phyloP scores from a whole-genome alignment of 2,888 invertebrate genomes.

The Synergus itoensis region DNA sequence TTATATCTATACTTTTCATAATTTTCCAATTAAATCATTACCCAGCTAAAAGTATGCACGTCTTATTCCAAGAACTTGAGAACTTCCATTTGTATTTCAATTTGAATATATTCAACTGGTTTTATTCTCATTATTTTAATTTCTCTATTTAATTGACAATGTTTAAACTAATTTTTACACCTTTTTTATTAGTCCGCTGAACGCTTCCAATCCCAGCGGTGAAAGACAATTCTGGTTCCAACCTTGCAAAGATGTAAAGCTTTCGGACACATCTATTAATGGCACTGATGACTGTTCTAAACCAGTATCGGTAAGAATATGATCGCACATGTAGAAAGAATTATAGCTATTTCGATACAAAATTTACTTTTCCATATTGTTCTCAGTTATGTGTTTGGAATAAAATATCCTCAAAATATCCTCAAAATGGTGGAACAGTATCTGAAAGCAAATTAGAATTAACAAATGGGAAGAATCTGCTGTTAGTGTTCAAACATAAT shows the following conservation, averaged over 20 bases:
- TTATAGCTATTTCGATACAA: background rate
- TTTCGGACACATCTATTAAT: slow-evolving; percentile 48
- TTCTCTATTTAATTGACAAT: background rate
- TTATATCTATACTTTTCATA: too few species aligned
- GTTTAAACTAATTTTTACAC: too few species aligned
- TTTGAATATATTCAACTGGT: background rate
- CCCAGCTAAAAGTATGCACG: background rate
- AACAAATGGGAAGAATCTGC: background rate
- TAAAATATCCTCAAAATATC: too few species aligned
- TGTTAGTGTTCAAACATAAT: slow-evolving; percentile 54
- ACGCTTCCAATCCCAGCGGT: background rate
- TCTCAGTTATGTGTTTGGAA: slow-evolving; percentile 22
- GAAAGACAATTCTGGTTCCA: slow-evolving; percentile 69
- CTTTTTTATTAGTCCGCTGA: background rate
- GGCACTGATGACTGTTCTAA: slow-evolving; percentile 48
- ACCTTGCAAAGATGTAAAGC: slow-evolving; percentile 70
- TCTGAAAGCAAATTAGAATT: slow-evolving; percentile 58
- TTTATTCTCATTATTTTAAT: background rate
- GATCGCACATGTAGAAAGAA: background rate
- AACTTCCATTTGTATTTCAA: background rate
- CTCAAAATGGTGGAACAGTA: slow-evolving; percentile 59
- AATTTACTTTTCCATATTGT: background rate
- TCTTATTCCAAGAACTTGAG: too few species aligned
- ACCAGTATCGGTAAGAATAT: slow-evolving; percentile 62
- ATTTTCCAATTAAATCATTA: background rate